Evolutionary conservation across 1,140 invertebrate species (phyloP), one percentile per base, ranked within the genome.

Genomic region (Charaxes varanes): DNA sequence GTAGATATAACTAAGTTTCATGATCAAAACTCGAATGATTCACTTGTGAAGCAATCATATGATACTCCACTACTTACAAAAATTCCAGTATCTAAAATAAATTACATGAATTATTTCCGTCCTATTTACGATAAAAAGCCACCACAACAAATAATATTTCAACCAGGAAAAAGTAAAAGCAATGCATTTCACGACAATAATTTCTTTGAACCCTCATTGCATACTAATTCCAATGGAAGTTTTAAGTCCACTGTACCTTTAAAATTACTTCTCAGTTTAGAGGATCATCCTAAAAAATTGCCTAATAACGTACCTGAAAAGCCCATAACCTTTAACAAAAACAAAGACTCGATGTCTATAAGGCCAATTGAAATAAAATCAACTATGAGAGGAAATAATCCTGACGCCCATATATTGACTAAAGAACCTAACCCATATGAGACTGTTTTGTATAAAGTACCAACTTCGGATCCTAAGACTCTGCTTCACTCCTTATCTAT

Each of bases 341-440:
- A 51, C 31, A 68, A 66, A 49, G 60, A 63, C 24, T 30, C 61
- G 14, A 62, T 65, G 24, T 28, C 32, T 15, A 19, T 24, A 28
- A 51, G 43, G 37, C 27, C 36, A 34, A 53, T 30, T 41, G 40
- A 65, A 17, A 33, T 42, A 15, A 52, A 55, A 38, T 38, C 45
- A 34, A 30, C 21, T 23, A 17, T 52, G 16, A 53, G 54, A 60
- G 37, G 8, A 17, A 33, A 55, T 45, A 32, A 53, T 16, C 35
- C 48, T 11, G 59, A 58, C 26, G 46, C 44, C 27, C 70, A 77
- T 37, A 33, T 73, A 12, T 40, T 68, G 21, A 58, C 48, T 7
- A 72, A 76, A 70, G 32, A 36, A 11, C 69, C 65, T 1, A 76
- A 64, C 41, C 77, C 67, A n/a, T 74, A 78, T 35, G 67, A 78